Evolutionary conservation across 2,797 vertebrate genomes (phyloP).

Genomic region (Erpetoichthys calabaricus): DNA sequence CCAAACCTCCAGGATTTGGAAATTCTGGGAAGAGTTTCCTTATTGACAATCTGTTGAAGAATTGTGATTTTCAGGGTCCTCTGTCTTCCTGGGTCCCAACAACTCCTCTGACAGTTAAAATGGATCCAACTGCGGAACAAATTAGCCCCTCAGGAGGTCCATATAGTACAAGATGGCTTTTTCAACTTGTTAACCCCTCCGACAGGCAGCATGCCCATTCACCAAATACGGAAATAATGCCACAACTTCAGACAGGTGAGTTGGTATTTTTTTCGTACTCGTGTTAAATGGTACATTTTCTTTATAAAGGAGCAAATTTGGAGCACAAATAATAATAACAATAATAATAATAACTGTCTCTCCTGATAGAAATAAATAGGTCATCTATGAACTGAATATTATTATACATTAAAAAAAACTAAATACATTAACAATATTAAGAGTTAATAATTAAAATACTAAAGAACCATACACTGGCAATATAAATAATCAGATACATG

Average conservation of each 20-base stretch:
- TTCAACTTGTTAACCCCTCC: constrained; percentile 35
- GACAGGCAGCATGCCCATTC: constrained; percentile 19
- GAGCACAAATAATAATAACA: not conserved
- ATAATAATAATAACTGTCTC: not conserved
- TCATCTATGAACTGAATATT: no score
- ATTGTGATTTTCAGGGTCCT: constrained; percentile 26
- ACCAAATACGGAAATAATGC: constrained; percentile 15
- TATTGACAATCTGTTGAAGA: constrained; percentile 72
- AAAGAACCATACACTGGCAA: no score
- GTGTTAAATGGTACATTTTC: not conserved
- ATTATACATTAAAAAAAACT: no score
- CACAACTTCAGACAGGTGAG: constrained; percentile 33
- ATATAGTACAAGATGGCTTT: constrained; percentile 50
- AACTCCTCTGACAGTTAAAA: constrained; percentile 37
- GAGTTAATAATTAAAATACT: no score
- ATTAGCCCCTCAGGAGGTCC: constrained; percentile 31
- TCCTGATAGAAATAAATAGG: no score
- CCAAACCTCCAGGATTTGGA: constrained; percentile 57
- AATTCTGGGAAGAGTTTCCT: constrained; percentile 81
- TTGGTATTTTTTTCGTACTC: not conserved
- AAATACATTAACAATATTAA: no score
- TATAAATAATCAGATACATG: no score
- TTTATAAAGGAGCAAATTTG: not conserved
- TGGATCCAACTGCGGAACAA: constrained; percentile 29
- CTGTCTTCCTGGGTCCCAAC: constrained; percentile 22